A percentile compares a stretch with the other conserved stretches of the same genome.
Evolutionary conservation across 2,888 invertebrate species (phyloP).

Genomic region (Leptinotarsa tumamoca): DNA sequence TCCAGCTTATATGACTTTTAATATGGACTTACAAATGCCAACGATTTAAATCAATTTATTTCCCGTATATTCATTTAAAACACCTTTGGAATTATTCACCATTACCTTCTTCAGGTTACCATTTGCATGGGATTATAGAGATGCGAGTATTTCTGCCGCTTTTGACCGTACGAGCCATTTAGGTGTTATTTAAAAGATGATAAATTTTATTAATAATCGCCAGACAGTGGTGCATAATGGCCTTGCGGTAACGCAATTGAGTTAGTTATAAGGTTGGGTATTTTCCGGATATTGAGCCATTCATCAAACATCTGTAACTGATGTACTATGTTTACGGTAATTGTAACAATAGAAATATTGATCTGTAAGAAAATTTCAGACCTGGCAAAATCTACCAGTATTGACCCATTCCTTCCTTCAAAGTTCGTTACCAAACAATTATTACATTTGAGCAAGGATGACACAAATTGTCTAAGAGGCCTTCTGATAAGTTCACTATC

Average conservation of each 20-base stretch:
- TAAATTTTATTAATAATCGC: slow-evolving; percentile 41
- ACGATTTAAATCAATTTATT: slow-evolving; percentile 43
- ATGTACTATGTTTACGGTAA: neutral
- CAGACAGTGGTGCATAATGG: slow-evolving; percentile 35
- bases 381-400: too few relatives aligned
- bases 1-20: slow-evolving; percentile 30
- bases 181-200: slow-evolving; percentile 38
- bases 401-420: too few relatives aligned
- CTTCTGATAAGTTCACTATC: too few relatives aligned
- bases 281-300: slow-evolving; percentile 6
- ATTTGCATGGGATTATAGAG: slow-evolving; percentile 46
- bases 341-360: too few relatives aligned
- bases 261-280: neutral
- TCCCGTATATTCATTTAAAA: slow-evolving; percentile 43
- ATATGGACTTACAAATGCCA: slow-evolving; percentile 38
- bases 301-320: neutral
- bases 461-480: too few relatives aligned
- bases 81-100: slow-evolving; percentile 43
- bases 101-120: slow-evolving; percentile 40
- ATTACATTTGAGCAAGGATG: too few relatives aligned
- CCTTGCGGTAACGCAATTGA: slow-evolving; percentile 20
- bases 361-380: too few relatives aligned
- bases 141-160: slow-evolving; percentile 40
- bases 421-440: too few relatives aligned
- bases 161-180: slow-evolving; percentile 36